Percentiles rank a stretch among this genome's conserved stretches.
These are phyloP conservation scores for Crematogaster levior DNA, from an alignment of 2,888 invertebrate species.

Conservation along the genomic window DNA sequence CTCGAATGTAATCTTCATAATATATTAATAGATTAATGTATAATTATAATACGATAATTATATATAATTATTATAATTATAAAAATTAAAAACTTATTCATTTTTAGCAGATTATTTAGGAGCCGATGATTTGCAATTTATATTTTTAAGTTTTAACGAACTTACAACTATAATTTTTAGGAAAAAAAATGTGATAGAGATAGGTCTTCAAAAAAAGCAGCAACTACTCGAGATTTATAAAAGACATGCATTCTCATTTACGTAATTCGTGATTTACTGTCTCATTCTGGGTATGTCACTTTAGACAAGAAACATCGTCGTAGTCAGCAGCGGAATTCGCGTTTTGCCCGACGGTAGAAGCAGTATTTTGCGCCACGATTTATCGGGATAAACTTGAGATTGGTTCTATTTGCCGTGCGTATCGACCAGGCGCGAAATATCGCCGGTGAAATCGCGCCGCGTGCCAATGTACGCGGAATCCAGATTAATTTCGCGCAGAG, in stretches of 20 bases:
- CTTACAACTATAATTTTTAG: neutral
- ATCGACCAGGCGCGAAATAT: conserved; percentile 48
- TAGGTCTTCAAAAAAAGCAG: conserved; percentile 3
- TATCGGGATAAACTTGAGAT: conserved; percentile 43
- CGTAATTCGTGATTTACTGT: conserved; percentile 40
- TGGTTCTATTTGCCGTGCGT: conserved; percentile 42
- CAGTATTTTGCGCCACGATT: conserved; percentile 47
- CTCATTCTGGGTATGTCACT: conserved; percentile 38
- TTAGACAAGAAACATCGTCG: conserved; percentile 47
- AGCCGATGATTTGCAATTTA: neutral
- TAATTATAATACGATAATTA: neutral
- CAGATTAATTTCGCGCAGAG: conserved; percentile 42
- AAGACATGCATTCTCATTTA: conserved; percentile 56
- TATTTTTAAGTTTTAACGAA: neutral
- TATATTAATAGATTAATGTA: no score
- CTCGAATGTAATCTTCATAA: neutral
- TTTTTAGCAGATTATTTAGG: neutral
- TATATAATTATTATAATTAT: neutral
- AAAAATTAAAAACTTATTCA: neutral
- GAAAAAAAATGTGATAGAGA: neutral
- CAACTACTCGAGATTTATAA: conserved; percentile 45
- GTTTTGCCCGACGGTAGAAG: conserved; percentile 12
- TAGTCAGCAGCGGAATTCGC: conserved; percentile 10
- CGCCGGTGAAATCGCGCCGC: conserved; percentile 37
- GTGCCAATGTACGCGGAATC: conserved; percentile 31